phyloP scores from a whole-genome alignment of 2,113 vertebrate species.

The Bolborhynchus lineola region DNA sequence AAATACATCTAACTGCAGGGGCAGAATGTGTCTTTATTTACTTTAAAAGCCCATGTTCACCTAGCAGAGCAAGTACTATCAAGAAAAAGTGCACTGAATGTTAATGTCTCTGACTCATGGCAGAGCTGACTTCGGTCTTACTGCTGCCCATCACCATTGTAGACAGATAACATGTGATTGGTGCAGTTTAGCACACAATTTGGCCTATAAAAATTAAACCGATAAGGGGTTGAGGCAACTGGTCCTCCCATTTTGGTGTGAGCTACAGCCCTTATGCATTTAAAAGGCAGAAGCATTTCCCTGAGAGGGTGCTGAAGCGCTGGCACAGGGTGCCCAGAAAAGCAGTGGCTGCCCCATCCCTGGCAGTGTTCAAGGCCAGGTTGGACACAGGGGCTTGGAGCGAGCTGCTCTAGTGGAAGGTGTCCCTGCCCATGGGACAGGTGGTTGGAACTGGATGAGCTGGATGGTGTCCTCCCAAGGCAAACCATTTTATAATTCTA shows the following conservation, averaged over 20 bases:
- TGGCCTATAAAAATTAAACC: neutral
- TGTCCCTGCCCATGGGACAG: neutral
- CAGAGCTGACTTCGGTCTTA: neutral
- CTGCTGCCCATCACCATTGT: neutral
- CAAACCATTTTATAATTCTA: neutral
- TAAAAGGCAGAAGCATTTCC: neutral
- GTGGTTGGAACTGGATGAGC: neutral
- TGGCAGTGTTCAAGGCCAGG: neutral
- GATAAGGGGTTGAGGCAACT: neutral
- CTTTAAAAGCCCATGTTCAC: neutral
- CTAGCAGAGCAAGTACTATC: neutral
- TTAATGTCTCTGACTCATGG: neutral
- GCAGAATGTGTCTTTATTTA: neutral
- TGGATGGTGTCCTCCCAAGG: neutral
- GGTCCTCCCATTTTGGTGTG: neutral
- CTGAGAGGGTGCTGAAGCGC: neutral
- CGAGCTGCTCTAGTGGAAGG: neutral
- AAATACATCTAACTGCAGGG: neutral
- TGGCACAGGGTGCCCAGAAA: neutral
- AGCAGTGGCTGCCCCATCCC: neutral
- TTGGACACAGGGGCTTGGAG: neutral
- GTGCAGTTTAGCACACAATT: neutral
- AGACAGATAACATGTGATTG: neutral
- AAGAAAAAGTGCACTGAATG: neutral
- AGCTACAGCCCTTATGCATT: neutral